Conservation (phyloP, 2,113 vertebrate species). For the Dendropsophus ebraccatus region DNA sequence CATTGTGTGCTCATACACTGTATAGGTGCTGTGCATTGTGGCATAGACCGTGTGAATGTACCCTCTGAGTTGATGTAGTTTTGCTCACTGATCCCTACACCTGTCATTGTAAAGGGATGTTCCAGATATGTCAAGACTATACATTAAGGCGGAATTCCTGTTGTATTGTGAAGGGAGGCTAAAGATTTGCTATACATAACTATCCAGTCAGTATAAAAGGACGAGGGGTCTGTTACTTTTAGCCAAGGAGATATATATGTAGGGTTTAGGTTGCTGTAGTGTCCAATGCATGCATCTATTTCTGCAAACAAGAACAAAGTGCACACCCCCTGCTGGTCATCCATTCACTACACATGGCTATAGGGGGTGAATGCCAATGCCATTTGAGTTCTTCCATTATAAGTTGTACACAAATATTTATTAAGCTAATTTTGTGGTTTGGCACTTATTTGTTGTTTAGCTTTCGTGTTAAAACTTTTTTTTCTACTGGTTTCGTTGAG, state of each 20-base stretch:
- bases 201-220: not conserved
- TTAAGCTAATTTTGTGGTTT: conserved; percentile 36
- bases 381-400: conserved; percentile 29
- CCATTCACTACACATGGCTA: not conserved
- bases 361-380: not conserved
- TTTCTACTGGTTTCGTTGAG: conserved; percentile 25
- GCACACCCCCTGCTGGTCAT: not conserved
- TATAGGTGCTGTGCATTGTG: too few species aligned
- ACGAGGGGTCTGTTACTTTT: not conserved
- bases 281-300: not conserved
- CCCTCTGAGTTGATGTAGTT: too few species aligned
- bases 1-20: too few species aligned
- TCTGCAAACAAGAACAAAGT: not conserved
- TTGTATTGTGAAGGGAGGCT: not conserved
- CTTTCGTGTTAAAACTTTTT: conserved; percentile 3
- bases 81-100: too few species aligned
- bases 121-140: too few species aligned
- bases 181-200: not conserved
- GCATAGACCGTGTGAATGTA: too few species aligned
- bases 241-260: conserved; percentile 7
- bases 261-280: not conserved
- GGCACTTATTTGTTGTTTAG: conserved; percentile 9
- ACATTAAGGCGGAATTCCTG: not conserved
- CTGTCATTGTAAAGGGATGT: too few species aligned
- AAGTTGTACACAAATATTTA: conserved; percentile 15